phyloP scores from a whole-genome alignment of 2,797 vertebrate species.

The Hoplostethus mediterraneus region DNA sequence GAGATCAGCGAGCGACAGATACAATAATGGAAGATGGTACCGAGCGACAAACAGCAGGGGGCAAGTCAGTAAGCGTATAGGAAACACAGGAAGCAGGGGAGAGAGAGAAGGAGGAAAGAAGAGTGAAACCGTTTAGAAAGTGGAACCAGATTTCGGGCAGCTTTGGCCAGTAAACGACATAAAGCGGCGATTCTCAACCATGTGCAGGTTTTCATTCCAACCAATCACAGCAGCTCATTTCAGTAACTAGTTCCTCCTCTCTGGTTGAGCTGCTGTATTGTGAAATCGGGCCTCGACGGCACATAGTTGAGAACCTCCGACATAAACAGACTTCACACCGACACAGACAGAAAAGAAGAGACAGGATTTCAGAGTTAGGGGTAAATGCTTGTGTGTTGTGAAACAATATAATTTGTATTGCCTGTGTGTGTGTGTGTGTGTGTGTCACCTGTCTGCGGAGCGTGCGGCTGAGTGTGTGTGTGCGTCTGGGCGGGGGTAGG shows the following conservation, averaged over 20 bases:
- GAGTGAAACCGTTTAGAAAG: constrained; percentile 64
- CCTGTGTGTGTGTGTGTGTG: constrained; percentile 10
- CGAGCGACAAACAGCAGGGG: constrained; percentile 1
- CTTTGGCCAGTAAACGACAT: constrained; percentile 2
- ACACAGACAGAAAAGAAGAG: not conserved
- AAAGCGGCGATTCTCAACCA: not conserved
- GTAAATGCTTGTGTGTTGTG: too few relatives aligned
- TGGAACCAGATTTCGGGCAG: constrained; percentile 34
- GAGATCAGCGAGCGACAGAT: constrained; percentile 66
- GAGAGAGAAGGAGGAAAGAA: constrained; percentile 47
- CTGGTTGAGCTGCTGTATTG: not conserved
- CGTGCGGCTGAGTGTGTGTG: constrained; percentile 89
- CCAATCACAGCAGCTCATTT: not conserved
- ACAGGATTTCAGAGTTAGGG: not conserved
- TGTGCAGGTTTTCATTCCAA: constrained; percentile 7
- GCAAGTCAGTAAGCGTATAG: constrained; percentile 32
- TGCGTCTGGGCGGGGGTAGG: constrained; percentile 84
- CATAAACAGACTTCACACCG: not conserved
- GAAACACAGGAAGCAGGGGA: constrained; percentile 47
- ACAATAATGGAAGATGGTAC: constrained; percentile 59
- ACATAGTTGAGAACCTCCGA: not conserved
- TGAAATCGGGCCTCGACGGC: not conserved
- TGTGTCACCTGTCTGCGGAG: constrained; percentile 93
- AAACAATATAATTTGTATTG: not conserved
- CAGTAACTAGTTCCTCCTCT: not conserved